These are phyloP conservation scores for Muscicapa comitata DNA, from an alignment of 2,797 vertebrate species.

Conservation along the genomic window DNA sequence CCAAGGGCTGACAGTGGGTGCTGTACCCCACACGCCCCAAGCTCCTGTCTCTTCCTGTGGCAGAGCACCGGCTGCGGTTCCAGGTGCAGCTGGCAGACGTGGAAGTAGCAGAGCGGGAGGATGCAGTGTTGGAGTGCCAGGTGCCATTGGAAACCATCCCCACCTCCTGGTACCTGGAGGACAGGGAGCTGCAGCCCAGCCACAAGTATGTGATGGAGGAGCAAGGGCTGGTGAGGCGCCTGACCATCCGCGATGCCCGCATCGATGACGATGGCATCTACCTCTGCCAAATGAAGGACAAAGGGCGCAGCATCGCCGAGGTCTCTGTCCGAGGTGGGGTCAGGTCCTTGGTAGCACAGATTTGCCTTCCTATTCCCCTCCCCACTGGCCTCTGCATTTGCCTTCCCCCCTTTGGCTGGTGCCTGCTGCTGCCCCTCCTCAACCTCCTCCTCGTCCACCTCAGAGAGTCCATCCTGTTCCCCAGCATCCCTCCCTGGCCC, in stretches of 20 bases:
- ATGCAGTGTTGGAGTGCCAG: constrained; percentile 93
- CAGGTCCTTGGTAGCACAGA: fast-evolving
- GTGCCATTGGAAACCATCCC: constrained; percentile 92
- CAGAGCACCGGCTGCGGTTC: constrained; percentile 91
- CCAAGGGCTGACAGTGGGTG: fast-evolving
- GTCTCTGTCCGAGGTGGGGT: constrained; percentile 91
- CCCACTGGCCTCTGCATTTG: background rate
- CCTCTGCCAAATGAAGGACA: constrained; percentile 95
- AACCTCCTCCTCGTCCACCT: background rate
- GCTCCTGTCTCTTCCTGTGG: background rate
- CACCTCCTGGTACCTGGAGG: constrained; percentile 95
- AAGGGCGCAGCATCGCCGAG: constrained; percentile 92
- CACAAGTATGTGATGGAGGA: constrained; percentile 96
- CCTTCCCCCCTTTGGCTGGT: background rate
- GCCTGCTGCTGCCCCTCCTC: background rate
- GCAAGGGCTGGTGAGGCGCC: constrained; percentile 85
- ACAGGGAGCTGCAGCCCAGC: constrained; percentile 91
- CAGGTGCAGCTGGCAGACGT: constrained; percentile 91
- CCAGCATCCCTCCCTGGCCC: background rate
- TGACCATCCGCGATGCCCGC: constrained; percentile 90
- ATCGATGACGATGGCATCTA: constrained; percentile 95
- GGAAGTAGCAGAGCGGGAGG: constrained; percentile 89
- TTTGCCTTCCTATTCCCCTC: background rate
- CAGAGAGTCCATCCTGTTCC: background rate
- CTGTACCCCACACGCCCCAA: fast-evolving